Evolutionary conservation across 2,888 invertebrate species (phyloP), one percentile per base, ranked within the genome.

Genomic region (Coronaproctus castanopsis): DNA sequence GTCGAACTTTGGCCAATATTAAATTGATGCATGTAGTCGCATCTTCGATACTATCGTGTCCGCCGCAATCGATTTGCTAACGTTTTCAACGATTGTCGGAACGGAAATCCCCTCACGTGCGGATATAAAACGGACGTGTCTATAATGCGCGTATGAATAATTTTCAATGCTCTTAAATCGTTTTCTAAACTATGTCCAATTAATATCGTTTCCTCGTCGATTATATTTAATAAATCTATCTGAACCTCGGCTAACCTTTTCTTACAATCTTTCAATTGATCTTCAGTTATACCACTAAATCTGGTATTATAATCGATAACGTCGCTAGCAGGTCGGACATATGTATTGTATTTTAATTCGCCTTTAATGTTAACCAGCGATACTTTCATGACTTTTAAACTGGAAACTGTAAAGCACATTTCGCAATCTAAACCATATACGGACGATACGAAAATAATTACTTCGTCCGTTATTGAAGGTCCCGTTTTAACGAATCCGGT

Each of bases 101-200:
- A 83, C 0, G 92, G 93, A 61, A 82, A 80, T 0, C 95, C 95
- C 8, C 21, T n/a, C 61, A 79, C 77, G 70, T 96, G 93, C 0
- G 93, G 92, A 71, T 87, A 97, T 50, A 86, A 73, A 21, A 89
- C 78, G 24, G 90, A 82, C 0, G 97, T 97, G 69, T 98, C 97
- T 58, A 97, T 83, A 8, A 93, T 82, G 1, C 78, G 82, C 2
- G 77, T 73, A 69, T 96, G 96, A 8, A 92, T 76, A 52, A 96
- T 75, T 69, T 85, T 85, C 61, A 98, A 71, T 0, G 87, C 88
- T 20, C 87, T 78, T 59, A 98, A 75, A 74, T 98, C 98, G 70
- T 90, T 92, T 67, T 97, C 95, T 65, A 98, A 75, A 21, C 87
- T 89, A 73, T 98, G 98, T 0, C 98, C 98, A 62, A 98, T 83